These are phyloP conservation scores for Cetoscarus ocellatus DNA, from an alignment of 2,797 vertebrate genomes.

Conservation along the genomic window DNA sequence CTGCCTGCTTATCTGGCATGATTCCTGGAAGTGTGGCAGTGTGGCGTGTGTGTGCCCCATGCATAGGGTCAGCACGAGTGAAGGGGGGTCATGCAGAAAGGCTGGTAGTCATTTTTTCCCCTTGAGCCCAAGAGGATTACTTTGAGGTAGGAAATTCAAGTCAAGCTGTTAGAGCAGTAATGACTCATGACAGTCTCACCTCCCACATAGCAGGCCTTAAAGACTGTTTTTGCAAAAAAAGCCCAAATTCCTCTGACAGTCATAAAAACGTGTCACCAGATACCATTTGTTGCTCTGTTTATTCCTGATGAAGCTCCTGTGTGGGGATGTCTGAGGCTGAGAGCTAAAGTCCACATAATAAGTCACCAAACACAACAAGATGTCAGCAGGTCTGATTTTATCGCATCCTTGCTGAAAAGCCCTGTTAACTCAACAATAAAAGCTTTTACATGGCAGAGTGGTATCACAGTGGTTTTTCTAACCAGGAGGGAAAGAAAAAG, in stretches of 20 bases:
- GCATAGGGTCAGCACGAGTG: constrained; percentile 59
- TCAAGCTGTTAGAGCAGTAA: constrained; percentile 72
- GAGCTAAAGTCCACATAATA: constrained; percentile 47
- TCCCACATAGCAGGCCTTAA: constrained; percentile 63
- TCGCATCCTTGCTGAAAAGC: constrained; percentile 40
- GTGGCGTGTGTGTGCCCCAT: constrained; percentile 52
- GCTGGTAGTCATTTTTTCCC: constrained; percentile 72
- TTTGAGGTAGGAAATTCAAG: constrained; percentile 72
- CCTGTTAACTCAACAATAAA: constrained; percentile 47
- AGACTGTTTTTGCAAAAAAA: constrained; percentile 47
- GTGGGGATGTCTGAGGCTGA: not conserved
- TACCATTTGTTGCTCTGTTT: constrained; percentile 25
- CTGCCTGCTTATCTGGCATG: constrained; percentile 54
- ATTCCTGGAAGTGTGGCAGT: constrained; percentile 57
- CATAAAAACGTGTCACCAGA: constrained; percentile 40
- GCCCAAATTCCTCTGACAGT: constrained; percentile 47
- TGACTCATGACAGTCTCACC: constrained; percentile 76
- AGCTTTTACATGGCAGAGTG: constrained; percentile 40
- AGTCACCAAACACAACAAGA: constrained; percentile 43
- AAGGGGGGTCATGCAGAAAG: constrained; percentile 56
- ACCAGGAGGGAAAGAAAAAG: constrained; percentile 41
- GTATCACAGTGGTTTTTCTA: constrained; percentile 38
- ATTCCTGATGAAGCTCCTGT: constrained; percentile 28
- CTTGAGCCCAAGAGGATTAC: constrained; percentile 75
- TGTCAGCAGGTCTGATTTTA: constrained; percentile 41